Evolutionary conservation across 2,888 invertebrate genomes (phyloP).

Genomic region (Unio delphinus): DNA sequence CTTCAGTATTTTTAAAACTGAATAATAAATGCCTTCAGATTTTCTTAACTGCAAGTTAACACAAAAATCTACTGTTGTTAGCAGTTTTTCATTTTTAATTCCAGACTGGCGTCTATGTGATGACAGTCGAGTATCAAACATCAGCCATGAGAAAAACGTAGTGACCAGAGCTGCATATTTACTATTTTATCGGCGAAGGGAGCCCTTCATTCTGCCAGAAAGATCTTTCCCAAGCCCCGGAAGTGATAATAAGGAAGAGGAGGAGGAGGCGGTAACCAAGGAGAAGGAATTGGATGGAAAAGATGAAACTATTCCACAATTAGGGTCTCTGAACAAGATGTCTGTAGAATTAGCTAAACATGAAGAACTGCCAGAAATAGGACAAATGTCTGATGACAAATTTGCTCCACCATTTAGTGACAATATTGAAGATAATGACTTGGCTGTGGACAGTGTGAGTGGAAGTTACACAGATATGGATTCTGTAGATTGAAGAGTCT

Average conservation of each 20-base stretch:
- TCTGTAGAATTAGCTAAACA: too few species aligned
- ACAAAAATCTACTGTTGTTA: too few species aligned
- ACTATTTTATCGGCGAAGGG: constrained; percentile 71
- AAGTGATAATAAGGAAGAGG: constrained; percentile 11
- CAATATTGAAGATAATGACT: neutral
- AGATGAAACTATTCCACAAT: neutral
- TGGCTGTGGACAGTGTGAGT: neutral
- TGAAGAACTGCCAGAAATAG: too few species aligned
- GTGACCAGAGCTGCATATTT: constrained; percentile 73
- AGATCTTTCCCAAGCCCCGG: constrained; percentile 1
- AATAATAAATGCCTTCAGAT: too few species aligned
- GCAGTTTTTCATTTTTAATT: neutral
- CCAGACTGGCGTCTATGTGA: constrained; percentile 65
- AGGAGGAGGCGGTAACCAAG: constrained; percentile 11
- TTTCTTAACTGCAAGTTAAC: too few species aligned
- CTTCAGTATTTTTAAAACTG: too few species aligned
- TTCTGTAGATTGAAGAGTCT: constrained; percentile 49
- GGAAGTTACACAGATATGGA: constrained; percentile 63
- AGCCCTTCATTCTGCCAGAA: constrained; percentile 31
- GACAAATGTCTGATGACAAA: neutral
- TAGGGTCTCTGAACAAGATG: too few species aligned
- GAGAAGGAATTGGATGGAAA: constrained; percentile 9
- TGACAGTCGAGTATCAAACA: constrained; percentile 57
- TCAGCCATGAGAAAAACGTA: constrained; percentile 57
- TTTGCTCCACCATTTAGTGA: constrained; percentile 1